These are phyloP conservation scores for Sesamia inferens DNA, from an alignment of 2,888 invertebrate genomes.

Conservation along the genomic window DNA sequence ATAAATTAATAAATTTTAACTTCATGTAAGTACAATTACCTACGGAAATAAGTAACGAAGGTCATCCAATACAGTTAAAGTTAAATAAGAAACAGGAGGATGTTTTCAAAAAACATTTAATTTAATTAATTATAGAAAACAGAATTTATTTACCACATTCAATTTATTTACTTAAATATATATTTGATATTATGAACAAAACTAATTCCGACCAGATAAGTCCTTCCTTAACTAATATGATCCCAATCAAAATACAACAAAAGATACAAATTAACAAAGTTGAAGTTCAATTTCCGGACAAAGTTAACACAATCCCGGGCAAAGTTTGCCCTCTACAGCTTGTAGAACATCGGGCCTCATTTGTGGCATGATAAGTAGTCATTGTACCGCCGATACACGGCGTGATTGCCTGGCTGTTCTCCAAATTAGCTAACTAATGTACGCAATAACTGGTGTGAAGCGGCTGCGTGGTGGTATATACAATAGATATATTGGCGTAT, in stretches of 20 bases:
- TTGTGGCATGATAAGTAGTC: conserved; percentile 49
- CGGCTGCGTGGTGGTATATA: not conserved
- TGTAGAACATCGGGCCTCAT: conserved; percentile 38
- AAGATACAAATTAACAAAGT: conserved; percentile 53
- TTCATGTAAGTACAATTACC: too few relatives aligned
- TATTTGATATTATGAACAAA: not conserved
- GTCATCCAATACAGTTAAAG: too few relatives aligned
- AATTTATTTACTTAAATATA: too few relatives aligned
- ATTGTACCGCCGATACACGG: conserved; percentile 41
- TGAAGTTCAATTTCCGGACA: conserved; percentile 45
- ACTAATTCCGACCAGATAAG: conserved; percentile 4
- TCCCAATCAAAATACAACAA: conserved; percentile 48
- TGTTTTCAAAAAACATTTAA: too few relatives aligned
- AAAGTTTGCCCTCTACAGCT: conserved; percentile 39
- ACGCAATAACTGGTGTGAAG: conserved; percentile 35
- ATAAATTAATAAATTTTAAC: too few relatives aligned
- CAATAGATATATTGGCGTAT: not conserved
- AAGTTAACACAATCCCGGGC: conserved; percentile 19
- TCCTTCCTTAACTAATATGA: conserved; percentile 16
- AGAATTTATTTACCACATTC: too few relatives aligned
- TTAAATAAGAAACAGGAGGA: too few relatives aligned
- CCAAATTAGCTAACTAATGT: conserved; percentile 52
- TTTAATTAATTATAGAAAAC: too few relatives aligned
- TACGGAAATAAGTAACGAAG: too few relatives aligned
- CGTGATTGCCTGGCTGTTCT: conserved; percentile 48